Percentiles rank a stretch among this genome's conserved stretches.
Evolutionary conservation across 2,113 vertebrate genomes (phyloP).

Genomic region (Vulpes vulpes): DNA sequence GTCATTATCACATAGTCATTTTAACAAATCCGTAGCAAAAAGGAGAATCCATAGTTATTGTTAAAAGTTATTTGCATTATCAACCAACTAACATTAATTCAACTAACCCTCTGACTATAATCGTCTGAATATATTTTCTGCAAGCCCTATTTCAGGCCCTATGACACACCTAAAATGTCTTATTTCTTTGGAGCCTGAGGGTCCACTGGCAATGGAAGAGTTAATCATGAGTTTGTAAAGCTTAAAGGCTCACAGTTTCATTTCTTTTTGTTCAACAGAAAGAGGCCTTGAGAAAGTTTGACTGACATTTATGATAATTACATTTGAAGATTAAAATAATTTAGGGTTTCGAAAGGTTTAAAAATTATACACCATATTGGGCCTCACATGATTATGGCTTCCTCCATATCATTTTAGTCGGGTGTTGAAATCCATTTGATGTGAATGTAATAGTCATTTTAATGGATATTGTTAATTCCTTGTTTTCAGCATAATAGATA

Average conservation of each 20-base stretch:
- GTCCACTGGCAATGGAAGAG: not conserved
- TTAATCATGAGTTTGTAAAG: conserved; percentile 58
- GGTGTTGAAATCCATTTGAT: conserved; percentile 81
- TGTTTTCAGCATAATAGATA: conserved; percentile 81
- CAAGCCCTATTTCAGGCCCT: not conserved
- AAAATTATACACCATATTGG: conserved; percentile 57
- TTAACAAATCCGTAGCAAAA: conserved; percentile 28
- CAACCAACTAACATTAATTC: not conserved
- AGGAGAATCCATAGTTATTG: not conserved
- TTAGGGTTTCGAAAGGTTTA: conserved; percentile 62
- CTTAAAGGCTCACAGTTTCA: conserved; percentile 40
- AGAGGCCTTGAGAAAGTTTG: conserved; percentile 71
- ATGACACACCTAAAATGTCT: not conserved
- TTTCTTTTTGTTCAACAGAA: conserved; percentile 77
- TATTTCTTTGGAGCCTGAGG: not conserved
- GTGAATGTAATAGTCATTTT: conserved; percentile 74
- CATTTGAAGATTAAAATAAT: conserved; percentile 79
- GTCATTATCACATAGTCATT: not conserved
- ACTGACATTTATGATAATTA: conserved; percentile 79
- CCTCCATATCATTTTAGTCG: conserved; percentile 56
- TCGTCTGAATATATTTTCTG: not conserved
- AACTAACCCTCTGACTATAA: not conserved
- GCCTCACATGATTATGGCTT: conserved; percentile 59
- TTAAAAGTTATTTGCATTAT: not conserved
- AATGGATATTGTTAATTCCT: conserved; percentile 80